These are phyloP conservation scores for Andrena chrysosceles DNA, from an alignment of 2,888 invertebrate species.

Conservation along the genomic window DNA sequence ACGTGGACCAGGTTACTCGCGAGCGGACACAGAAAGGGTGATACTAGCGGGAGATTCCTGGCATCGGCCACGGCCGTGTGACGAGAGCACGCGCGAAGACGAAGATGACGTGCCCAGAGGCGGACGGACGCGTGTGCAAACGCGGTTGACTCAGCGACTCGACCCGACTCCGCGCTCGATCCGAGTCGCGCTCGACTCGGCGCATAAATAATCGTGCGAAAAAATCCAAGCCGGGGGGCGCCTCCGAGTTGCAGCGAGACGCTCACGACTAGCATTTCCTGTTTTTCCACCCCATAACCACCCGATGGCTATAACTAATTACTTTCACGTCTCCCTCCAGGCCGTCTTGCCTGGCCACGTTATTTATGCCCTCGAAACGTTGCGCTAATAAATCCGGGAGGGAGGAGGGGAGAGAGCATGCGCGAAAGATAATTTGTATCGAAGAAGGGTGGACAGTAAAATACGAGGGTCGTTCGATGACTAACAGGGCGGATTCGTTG, in stretches of 20 bases:
- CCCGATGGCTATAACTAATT: constrained; percentile 61
- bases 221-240: constrained; percentile 51
- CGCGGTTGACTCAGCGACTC: constrained; percentile 20
- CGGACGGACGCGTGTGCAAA: background rate
- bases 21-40: background rate
- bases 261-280: constrained; percentile 65
- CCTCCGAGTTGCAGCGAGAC: constrained; percentile 39
- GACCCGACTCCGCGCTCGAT: background rate
- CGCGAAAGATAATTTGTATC: constrained; percentile 49
- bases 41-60: background rate
- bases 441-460: constrained; percentile 50
- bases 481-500: constrained; percentile 32
- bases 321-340: constrained; percentile 49
- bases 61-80: constrained; percentile 10
- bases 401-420: constrained; percentile 1
- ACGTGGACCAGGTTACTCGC: background rate
- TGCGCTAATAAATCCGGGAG: constrained; percentile 58
- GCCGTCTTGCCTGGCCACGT: constrained; percentile 29
- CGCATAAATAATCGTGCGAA: constrained; percentile 66
- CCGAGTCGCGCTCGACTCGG: constrained; percentile 26
- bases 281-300: constrained; percentile 57
- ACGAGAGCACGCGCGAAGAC: constrained; percentile 39
- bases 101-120: constrained; percentile 11
- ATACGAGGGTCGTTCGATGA: constrained; percentile 50
- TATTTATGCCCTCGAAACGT: constrained; percentile 61